These are phyloP conservation scores for Pachyramphus minor DNA, from an alignment of 2,113 vertebrate species.

Conservation along the genomic window DNA sequence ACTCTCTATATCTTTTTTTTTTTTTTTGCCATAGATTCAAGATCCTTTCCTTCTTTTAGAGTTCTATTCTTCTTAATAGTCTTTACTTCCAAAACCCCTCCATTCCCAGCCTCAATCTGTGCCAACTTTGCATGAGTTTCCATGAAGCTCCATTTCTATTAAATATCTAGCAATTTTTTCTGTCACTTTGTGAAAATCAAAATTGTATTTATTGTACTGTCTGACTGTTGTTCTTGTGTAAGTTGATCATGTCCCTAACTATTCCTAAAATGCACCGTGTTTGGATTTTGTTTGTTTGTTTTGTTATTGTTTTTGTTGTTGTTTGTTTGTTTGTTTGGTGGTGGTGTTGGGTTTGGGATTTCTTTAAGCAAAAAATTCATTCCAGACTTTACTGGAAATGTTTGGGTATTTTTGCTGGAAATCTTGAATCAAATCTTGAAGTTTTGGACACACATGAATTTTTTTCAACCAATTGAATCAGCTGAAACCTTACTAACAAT, in stretches of 20 bases:
- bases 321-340: not conserved
- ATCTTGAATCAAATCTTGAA: not conserved
- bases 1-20: not conserved
- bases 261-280: not conserved
- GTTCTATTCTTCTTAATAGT: not conserved
- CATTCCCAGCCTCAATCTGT: not conserved
- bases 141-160: not conserved
- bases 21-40: not conserved
- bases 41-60: not conserved
- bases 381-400: not conserved
- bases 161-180: not conserved
- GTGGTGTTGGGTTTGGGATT: too few relatives aligned
- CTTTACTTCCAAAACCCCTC: not conserved
- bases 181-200: not conserved
- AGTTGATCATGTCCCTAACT: not conserved
- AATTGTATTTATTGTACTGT: not conserved
- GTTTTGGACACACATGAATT: not conserved
- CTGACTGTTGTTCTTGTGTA: not conserved
- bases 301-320: not conserved
- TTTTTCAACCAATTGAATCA: not conserved
- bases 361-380: not conserved
- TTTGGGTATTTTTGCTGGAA: rapidly evolving
- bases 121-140: not conserved
- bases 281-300: not conserved
- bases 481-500: not conserved